Conservation (phyloP, 2,797 vertebrate genomes). For the Sorex maritimensis region DNA sequence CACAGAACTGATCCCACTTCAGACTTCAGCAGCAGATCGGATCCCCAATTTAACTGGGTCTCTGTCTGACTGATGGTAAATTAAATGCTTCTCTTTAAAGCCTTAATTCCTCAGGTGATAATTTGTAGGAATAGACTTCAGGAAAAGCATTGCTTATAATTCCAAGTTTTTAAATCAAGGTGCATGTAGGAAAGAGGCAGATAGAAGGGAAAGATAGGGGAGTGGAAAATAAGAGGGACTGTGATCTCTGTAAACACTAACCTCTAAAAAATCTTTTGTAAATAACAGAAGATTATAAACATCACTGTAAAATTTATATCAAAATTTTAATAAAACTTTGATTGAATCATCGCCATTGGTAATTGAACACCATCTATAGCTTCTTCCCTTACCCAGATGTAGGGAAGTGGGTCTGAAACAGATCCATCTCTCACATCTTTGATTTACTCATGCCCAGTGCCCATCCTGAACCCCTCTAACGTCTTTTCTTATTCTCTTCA, state of each 20-base stretch:
- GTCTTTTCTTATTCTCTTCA: not conserved
- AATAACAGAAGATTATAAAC: no score
- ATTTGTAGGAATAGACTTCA: not conserved
- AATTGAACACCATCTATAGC: not conserved
- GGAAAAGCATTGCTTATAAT: not conserved
- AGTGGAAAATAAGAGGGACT: not conserved
- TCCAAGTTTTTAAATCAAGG: constrained; percentile 21
- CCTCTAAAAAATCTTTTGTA: no score
- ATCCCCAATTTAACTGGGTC: no score
- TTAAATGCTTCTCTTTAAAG: no score
- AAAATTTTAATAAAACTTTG: no score
- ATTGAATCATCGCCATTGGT: no score
- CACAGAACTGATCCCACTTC: no score
- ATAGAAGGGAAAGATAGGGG: not conserved
- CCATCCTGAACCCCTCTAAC: not conserved
- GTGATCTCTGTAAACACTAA: no score
- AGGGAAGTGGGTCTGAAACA: not conserved
- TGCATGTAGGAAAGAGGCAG: not conserved
- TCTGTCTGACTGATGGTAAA: no score
- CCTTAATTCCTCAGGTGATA: not conserved
- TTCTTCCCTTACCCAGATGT: not conserved
- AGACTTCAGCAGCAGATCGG: no score
- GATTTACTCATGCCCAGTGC: no score
- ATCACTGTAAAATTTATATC: no score
- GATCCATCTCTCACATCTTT: not conserved